Percentiles rank a stretch among this genome's conserved stretches.
Conservation (phyloP, 2,888 invertebrate genomes). For the Pseudococcus longispinus region DNA sequence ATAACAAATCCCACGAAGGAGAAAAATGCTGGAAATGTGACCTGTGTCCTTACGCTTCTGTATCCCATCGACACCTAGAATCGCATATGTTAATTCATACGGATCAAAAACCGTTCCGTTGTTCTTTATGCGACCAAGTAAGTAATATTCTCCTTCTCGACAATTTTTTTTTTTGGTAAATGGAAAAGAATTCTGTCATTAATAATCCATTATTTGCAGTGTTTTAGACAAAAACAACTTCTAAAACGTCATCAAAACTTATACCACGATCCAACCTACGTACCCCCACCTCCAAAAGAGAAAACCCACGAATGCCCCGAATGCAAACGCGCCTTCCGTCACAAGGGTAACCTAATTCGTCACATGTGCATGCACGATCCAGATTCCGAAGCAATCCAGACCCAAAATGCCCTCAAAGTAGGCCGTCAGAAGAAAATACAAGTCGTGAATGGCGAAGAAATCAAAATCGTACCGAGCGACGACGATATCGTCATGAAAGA, state of each 20-base stretch:
- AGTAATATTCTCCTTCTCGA: background rate
- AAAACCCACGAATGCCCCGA: constrained; percentile 86
- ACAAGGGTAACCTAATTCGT: constrained; percentile 90
- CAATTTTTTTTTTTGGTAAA: background rate
- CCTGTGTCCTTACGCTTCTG: constrained; percentile 91
- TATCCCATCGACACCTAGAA: constrained; percentile 89
- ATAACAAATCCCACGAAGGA: constrained; percentile 89
- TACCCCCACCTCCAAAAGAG: constrained; percentile 85
- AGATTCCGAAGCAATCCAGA: constrained; percentile 76
- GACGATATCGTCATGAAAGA: constrained; percentile 60
- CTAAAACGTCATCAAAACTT: constrained; percentile 89
- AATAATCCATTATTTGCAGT: constrained; percentile 60
- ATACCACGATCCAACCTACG: constrained; percentile 89
- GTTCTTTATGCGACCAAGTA: constrained; percentile 84
- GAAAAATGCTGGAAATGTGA: constrained; percentile 97
- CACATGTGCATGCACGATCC: constrained; percentile 93
- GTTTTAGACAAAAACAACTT: constrained; percentile 85
- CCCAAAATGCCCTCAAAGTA: constrained; percentile 77
- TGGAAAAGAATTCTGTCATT: background rate
- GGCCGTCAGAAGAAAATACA: constrained; percentile 81
- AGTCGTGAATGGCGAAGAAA: constrained; percentile 67
- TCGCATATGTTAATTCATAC: constrained; percentile 95
- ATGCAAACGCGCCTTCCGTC: constrained; percentile 67
- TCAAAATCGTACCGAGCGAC: constrained; percentile 60
- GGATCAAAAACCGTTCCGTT: constrained; percentile 90